Percentiles rank a stretch among this genome's conserved stretches.
Conservation (phyloP, 2,113 vertebrate species). For the Oryzias curvinotus region DNA sequence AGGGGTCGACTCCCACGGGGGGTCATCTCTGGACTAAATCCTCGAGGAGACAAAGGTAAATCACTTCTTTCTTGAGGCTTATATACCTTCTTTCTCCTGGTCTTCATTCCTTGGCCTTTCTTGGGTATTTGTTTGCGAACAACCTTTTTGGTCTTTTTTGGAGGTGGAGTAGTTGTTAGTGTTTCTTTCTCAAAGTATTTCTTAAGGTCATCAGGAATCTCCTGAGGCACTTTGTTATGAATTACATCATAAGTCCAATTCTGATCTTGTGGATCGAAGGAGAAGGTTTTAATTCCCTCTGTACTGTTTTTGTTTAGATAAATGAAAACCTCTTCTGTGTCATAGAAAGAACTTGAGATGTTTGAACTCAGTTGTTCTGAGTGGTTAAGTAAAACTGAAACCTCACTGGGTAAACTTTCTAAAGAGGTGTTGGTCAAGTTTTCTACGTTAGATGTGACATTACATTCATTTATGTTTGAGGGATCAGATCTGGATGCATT, state of each 20-base stretch:
- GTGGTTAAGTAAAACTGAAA: not conserved
- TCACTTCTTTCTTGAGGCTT: constrained; percentile 57
- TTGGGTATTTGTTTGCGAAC: constrained; percentile 45
- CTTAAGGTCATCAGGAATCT: constrained; percentile 66
- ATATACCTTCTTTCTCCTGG: constrained; percentile 68
- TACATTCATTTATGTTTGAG: constrained; percentile 21
- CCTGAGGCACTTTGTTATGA: constrained; percentile 40
- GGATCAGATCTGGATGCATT: constrained; percentile 14
- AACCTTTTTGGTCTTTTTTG: constrained; percentile 48
- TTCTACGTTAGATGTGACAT: not conserved
- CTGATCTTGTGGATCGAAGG: constrained; percentile 48
- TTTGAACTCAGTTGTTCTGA: constrained; percentile 21
- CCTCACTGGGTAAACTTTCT: constrained; percentile 21
- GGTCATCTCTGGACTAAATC: constrained; percentile 58
- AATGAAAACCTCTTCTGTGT: constrained; percentile 69
- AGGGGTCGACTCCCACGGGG: constrained; percentile 45
- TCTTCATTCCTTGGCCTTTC: constrained; percentile 72
- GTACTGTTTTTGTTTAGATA: constrained; percentile 67
- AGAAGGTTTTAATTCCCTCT: constrained; percentile 63
- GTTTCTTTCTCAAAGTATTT: constrained; percentile 66
- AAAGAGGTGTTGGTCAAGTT: constrained; percentile 15
- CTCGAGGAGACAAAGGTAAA: constrained; percentile 58
- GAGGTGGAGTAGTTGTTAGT: constrained; percentile 16
- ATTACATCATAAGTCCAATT: constrained; percentile 75
- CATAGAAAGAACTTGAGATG: constrained; percentile 14